Evolutionary conservation across 2,797 vertebrate species (phyloP).

Genomic region (Crax fasciolata): DNA sequence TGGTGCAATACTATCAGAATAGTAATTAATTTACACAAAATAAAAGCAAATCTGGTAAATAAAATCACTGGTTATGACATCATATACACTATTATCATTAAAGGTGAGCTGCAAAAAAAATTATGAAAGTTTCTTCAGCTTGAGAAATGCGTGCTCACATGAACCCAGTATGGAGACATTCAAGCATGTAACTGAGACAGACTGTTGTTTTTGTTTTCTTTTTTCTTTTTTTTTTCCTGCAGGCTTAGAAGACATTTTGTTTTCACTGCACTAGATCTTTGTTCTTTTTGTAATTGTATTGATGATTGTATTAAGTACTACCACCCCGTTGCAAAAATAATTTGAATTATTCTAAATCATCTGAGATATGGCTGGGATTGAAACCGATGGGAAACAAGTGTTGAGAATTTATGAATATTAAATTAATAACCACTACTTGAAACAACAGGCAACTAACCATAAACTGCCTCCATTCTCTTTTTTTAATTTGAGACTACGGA

Average conservation of each 20-base stretch:
- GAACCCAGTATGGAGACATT: neutral
- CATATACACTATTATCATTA: neutral
- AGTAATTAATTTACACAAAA: neutral
- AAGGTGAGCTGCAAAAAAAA: neutral
- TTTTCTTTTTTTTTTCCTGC: neutral
- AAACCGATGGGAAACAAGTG: accelerated
- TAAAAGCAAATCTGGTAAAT: neutral
- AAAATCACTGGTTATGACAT: neutral
- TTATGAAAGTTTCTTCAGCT: neutral
- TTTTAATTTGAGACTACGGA: neutral
- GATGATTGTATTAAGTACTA: neutral
- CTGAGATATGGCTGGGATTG: accelerated
- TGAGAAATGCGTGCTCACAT: neutral
- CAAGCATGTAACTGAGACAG: neutral
- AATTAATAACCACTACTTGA: neutral
- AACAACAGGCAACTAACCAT: neutral
- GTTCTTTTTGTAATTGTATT: neutral
- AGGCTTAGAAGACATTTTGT: neutral
- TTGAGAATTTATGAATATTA: neutral
- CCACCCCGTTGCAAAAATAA: neutral
- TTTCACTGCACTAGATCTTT: neutral
- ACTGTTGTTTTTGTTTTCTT: neutral
- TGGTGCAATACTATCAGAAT: neutral
- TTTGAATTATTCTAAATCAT: neutral
- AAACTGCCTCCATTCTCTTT: neutral